Evolutionary conservation across 2,888 invertebrate species (phyloP), one percentile per base, ranked within the genome.

Genomic region (Synergus japonicus): DNA sequence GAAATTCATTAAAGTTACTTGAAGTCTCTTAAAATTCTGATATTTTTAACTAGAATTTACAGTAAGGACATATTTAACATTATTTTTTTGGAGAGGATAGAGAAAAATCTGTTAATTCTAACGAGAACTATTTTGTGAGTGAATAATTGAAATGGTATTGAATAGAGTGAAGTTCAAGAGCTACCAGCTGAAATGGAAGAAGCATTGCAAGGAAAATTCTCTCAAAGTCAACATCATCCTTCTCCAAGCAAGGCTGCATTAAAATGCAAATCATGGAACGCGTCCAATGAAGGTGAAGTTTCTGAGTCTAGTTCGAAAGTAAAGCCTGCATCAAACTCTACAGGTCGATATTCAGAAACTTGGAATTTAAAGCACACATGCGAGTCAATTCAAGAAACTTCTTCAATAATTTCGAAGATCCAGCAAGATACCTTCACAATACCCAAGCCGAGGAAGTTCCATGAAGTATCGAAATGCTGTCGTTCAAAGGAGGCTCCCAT

Each of bases 381-480:
- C 7, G 5, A 63, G 22, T 29, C 63, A 63, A 22, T 22, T 63
- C 63, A 5, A 29, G 63, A 29, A 29, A 29, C 63, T 63, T 63
- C 63, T 63, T 63, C 63, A 29, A 63, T 29, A 12, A 29, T 22
- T 63, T 63, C 63, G 12, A 63, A 63, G 63, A 63, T 63, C 29
- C 63, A 63, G 22, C 63, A 13, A 63, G 29, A 63, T 5, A 2
- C 12, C 13, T 12, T 29, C 22, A 63, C 63, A 63, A 63, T 63
- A 29, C 12, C 63, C 12, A 29, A 63, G 29, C 22, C 12, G 29
- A 12, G 29, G 12, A 63, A 63, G 5, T 13, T 29, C 13, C 63
- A 13, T 2, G 63, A 63, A 63, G 63, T 63, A 63, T 63, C 29
- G 63, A 63, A 63, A 63, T 63, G 63, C 63, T 29, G 29, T 29